Evolutionary conservation across 2,113 vertebrate genomes (phyloP).

Genomic region (Erythrocercus mccallii): DNA sequence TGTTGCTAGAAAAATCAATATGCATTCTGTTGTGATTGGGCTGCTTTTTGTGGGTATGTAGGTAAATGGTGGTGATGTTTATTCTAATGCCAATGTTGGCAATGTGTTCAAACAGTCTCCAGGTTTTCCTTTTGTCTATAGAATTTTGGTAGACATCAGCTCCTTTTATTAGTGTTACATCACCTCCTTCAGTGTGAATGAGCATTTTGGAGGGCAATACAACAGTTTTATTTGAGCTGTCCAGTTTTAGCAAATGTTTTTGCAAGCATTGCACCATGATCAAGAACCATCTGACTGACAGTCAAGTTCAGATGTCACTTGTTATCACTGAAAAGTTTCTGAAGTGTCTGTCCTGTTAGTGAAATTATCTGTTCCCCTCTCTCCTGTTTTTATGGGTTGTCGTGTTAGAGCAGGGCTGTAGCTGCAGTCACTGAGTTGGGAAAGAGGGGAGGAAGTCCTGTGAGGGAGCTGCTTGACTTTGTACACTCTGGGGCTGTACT

Average conservation of each 20-base stretch:
- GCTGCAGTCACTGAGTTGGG: not conserved
- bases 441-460: not conserved
- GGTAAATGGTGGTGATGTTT: not conserved
- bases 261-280: not conserved
- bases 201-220: not conserved
- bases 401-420: not conserved
- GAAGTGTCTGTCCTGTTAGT: not conserved
- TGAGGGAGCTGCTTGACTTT: not conserved
- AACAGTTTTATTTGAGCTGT: not conserved
- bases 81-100: not conserved
- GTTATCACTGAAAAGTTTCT: not conserved
- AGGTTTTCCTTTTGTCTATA: not conserved
- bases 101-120: not conserved
- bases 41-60: not conserved
- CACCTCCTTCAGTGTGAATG: not conserved
- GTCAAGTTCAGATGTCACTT: not conserved
- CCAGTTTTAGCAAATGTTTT: not conserved
- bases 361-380: not conserved
- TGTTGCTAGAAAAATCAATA: not conserved
- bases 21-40: not conserved
- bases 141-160: not conserved
- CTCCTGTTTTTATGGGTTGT: not conserved
- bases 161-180: not conserved
- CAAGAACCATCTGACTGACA: not conserved
- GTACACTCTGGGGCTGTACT: accelerated